These are phyloP conservation scores for Platycheirus albimanus DNA, from an alignment of 2,888 invertebrate species.

Conservation along the genomic window DNA sequence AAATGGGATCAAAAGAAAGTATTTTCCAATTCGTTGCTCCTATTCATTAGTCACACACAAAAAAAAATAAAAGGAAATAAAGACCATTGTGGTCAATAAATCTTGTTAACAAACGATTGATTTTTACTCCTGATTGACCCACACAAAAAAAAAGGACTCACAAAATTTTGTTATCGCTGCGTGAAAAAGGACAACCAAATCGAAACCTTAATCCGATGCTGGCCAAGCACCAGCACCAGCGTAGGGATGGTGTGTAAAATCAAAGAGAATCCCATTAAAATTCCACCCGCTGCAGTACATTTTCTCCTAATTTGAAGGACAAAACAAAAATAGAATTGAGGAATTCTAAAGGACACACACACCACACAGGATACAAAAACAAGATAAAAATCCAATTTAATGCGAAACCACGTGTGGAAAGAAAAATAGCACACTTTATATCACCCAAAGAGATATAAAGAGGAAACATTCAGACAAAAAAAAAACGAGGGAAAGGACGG, in stretches of 20 bases:
- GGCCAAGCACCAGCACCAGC: neutral
- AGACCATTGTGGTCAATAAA: constrained; percentile 58
- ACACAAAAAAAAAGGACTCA: constrained; percentile 38
- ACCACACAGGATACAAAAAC: neutral
- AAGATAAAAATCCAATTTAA: constrained; percentile 53
- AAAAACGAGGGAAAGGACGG: constrained; percentile 8
- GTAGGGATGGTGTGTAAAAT: constrained; percentile 8
- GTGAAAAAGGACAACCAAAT: constrained; percentile 51
- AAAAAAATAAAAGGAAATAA: constrained; percentile 2
- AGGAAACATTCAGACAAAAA: constrained; percentile 16
- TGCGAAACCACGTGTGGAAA: constrained; percentile 47
- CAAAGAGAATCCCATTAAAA: constrained; percentile 57
- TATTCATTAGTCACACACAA: constrained; percentile 42
- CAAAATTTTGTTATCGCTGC: neutral
- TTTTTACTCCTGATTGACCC: constrained; percentile 65
- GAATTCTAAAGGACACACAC: constrained; percentile 44
- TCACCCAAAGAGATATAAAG: constrained; percentile 23
- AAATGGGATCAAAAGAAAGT: constrained; percentile 36
- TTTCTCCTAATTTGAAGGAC: constrained; percentile 52
- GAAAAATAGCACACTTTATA: constrained; percentile 26
- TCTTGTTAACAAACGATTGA: constrained; percentile 69
- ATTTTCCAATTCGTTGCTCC: constrained; percentile 60
- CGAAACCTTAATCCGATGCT: constrained; percentile 37
- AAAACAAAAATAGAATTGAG: constrained; percentile 56
- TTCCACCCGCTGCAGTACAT: constrained; percentile 45